Percentiles rank a stretch among this genome's conserved stretches.
phyloP scores from a whole-genome alignment of 2,797 vertebrate genomes.

The Alca torda region DNA sequence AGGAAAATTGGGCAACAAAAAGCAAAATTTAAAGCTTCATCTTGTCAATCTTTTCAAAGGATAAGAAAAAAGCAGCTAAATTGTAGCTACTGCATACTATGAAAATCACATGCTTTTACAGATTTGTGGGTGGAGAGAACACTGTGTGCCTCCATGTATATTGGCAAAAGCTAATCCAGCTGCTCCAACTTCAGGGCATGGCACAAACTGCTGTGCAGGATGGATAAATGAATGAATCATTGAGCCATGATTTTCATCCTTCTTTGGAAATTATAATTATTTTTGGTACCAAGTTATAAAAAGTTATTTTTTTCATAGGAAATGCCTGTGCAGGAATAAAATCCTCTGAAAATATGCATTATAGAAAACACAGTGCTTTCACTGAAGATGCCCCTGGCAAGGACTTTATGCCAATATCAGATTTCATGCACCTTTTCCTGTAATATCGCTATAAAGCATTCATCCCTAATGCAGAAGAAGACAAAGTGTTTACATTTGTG shows the following conservation, averaged over 20 bases:
- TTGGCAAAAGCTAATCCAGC: neutral
- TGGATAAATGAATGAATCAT: neutral
- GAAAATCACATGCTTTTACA: neutral
- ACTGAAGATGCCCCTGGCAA: neutral
- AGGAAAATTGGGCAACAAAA: neutral
- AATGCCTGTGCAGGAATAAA: neutral
- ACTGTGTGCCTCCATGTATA: neutral
- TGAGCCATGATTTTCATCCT: neutral
- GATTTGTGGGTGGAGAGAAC: neutral
- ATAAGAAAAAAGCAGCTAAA: neutral
- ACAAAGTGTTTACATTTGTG: neutral
- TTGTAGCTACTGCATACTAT: neutral
- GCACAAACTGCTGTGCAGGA: neutral
- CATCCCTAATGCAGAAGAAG: neutral
- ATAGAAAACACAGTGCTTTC: neutral
- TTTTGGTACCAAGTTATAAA: neutral
- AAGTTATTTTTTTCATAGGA: neutral
- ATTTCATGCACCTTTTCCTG: neutral
- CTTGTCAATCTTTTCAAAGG: neutral
- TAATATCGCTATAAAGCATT: neutral
- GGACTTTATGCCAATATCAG: neutral
- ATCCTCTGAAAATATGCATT: neutral
- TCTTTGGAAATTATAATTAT: neutral
- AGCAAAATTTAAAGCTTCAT: neutral
- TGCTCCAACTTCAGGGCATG: neutral